Percentiles rank a stretch among this genome's conserved stretches.
phyloP scores from a whole-genome alignment of 2,113 vertebrate species.

The Pituophis catenifer region DNA sequence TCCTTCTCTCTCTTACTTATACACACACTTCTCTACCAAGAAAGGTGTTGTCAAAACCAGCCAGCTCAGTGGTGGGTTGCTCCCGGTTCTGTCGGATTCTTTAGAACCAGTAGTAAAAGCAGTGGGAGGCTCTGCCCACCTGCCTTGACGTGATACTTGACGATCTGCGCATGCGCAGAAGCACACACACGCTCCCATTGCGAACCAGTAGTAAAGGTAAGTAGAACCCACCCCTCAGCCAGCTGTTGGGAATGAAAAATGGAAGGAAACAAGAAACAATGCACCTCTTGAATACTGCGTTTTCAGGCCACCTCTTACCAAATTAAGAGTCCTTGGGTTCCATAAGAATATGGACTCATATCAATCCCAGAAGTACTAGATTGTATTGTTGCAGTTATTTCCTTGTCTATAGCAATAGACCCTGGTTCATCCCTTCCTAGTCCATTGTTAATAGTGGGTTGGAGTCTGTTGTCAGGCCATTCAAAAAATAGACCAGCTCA shows the following conservation, averaged over 20 bases:
- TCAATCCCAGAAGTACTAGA: background rate
- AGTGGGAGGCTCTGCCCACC: no score
- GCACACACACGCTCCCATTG: no score
- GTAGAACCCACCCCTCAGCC: no score
- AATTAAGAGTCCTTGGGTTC: background rate
- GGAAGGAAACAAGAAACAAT: background rate
- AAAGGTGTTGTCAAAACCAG: background rate
- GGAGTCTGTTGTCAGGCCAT: background rate
- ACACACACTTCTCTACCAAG: background rate
- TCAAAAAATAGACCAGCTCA: background rate
- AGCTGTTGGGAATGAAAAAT: no score
- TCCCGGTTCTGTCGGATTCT: no score
- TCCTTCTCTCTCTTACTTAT: background rate
- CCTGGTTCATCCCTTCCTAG: background rate
- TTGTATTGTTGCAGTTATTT: background rate
- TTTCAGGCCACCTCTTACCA: background rate
- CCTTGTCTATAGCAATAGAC: background rate
- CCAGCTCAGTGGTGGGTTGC: no score
- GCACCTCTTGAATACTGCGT: no score
- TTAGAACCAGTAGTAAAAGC: no score
- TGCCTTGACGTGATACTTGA: no score
- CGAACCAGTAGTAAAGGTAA: no score
- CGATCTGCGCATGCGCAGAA: no score
- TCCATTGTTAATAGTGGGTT: background rate
- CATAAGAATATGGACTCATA: background rate